These are phyloP conservation scores for Hypotaenidia okinawae DNA, from an alignment of 2,797 vertebrate species.

Conservation along the genomic window DNA sequence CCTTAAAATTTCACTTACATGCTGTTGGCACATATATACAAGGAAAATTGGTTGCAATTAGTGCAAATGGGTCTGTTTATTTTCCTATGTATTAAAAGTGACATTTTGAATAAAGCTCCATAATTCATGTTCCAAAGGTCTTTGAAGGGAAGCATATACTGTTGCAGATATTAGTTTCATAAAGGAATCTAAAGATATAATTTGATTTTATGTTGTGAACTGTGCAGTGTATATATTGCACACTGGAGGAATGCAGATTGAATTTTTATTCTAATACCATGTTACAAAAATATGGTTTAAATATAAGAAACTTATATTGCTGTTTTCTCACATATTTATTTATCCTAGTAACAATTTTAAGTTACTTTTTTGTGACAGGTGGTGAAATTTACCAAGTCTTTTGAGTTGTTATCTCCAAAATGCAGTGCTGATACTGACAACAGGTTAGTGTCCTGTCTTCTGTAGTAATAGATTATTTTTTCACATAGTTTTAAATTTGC, in stretches of 20 bases:
- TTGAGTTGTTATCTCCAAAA: constrained; percentile 96
- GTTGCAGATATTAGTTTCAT: background rate
- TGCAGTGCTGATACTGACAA: constrained; percentile 94
- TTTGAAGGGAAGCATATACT: background rate
- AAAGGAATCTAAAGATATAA: background rate
- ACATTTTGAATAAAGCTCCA: background rate
- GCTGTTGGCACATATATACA: background rate
- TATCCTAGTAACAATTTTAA: constrained; percentile 14
- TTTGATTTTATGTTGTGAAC: background rate
- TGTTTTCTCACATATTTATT: background rate
- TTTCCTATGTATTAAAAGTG: background rate
- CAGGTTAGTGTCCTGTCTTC: constrained; percentile 82
- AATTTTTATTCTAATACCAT: background rate
- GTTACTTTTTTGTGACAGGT: constrained; percentile 81
- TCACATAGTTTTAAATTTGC: background rate
- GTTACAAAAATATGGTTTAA: background rate
- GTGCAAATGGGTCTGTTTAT: background rate
- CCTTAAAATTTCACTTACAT: background rate
- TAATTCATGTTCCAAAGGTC: background rate
- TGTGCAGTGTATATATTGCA: background rate
- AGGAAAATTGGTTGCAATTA: background rate
- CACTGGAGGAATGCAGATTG: background rate
- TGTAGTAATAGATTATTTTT: background rate
- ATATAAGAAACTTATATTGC: background rate
- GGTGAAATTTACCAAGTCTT: constrained; percentile 99